Evolutionary conservation across 2,797 vertebrate genomes (phyloP).

Genomic region (Sandelia bainsii): DNA sequence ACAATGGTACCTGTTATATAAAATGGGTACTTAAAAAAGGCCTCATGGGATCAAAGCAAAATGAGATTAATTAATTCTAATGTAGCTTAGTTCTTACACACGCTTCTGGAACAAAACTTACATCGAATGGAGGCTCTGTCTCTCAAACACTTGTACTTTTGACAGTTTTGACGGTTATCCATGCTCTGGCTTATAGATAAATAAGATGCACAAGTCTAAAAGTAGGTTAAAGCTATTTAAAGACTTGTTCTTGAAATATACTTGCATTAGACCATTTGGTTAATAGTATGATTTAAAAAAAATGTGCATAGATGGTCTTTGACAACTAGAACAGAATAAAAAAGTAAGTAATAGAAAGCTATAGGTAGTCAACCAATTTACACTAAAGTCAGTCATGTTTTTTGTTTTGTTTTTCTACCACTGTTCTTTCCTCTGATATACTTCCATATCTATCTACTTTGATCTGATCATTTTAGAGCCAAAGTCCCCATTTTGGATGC

Average conservation of each 20-base stretch:
- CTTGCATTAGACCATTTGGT: not conserved
- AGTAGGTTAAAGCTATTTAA: not conserved
- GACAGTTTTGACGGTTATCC: not conserved
- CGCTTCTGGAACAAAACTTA: not conserved
- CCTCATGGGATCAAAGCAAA: slow-evolving; percentile 9
- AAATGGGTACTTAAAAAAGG: slow-evolving; percentile 1
- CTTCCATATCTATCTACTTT: not conserved
- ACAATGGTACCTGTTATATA: slow-evolving; percentile 2
- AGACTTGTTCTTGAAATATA: slow-evolving; percentile 2
- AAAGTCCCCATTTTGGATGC: not conserved
- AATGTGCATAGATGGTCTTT: not conserved
- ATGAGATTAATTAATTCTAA: slow-evolving; percentile 11
- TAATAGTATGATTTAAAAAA: not conserved
- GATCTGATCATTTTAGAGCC: slow-evolving; percentile 6
- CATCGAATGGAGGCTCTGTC: slow-evolving; percentile 13
- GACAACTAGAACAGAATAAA: not conserved
- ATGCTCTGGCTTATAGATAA: slow-evolving; percentile 2
- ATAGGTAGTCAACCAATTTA: not conserved
- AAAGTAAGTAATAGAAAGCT: not conserved
- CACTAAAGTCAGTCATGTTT: not conserved
- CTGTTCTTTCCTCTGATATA: not conserved
- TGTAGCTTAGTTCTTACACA: not conserved
- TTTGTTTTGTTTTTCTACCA: slow-evolving; percentile 1
- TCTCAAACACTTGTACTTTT: slow-evolving; percentile 3
- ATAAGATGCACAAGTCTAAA: slow-evolving; percentile 23